A percentile compares a stretch with the other conserved stretches of the same genome.
phyloP scores from a whole-genome alignment of 2,888 invertebrate species.

The Drosophila pseudotakahashii region DNA sequence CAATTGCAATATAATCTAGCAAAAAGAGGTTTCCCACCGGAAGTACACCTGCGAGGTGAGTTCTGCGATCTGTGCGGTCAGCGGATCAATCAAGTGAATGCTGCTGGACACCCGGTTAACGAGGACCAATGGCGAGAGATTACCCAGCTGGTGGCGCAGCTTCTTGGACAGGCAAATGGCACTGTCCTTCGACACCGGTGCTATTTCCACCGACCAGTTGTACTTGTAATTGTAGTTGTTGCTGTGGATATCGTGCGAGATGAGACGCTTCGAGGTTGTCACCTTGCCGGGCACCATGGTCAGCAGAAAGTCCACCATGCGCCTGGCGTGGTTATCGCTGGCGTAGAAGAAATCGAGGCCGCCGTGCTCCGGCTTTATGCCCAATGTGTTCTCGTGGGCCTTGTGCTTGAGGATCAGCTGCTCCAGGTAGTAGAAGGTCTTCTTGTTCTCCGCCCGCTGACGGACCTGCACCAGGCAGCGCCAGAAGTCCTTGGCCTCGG shows the following conservation, averaged over 20 bases:
- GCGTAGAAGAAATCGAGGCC: slow-evolving; percentile 98
- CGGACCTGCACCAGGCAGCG: slow-evolving; percentile 95
- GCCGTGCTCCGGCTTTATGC: slow-evolving; percentile 93
- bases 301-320: slow-evolving; percentile 96
- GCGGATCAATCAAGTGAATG: slow-evolving; percentile 96
- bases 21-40: slow-evolving; percentile 84
- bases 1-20: too few species aligned
- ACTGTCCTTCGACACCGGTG: slow-evolving; percentile 97
- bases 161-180: slow-evolving; percentile 95
- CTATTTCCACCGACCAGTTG: slow-evolving; percentile 96
- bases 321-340: slow-evolving; percentile 94
- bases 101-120: slow-evolving; percentile 94
- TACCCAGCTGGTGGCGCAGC: slow-evolving; percentile 93
- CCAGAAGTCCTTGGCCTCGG: slow-evolving; percentile 99
- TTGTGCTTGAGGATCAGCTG: slow-evolving; percentile 98
- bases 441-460: slow-evolving; percentile 95
- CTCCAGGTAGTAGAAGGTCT: slow-evolving; percentile 98
- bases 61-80: slow-evolving; percentile 95
- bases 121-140: slow-evolving; percentile 94
- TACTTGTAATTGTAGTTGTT: slow-evolving; percentile 98
- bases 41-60: slow-evolving; percentile 92
- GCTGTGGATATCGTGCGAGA: slow-evolving; percentile 98
- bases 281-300: slow-evolving; percentile 94
- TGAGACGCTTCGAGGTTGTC: slow-evolving; percentile 95
- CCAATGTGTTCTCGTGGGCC: slow-evolving; percentile 94